Conservation (phyloP, 2,113 vertebrate genomes). For the Pteropus alecto region DNA sequence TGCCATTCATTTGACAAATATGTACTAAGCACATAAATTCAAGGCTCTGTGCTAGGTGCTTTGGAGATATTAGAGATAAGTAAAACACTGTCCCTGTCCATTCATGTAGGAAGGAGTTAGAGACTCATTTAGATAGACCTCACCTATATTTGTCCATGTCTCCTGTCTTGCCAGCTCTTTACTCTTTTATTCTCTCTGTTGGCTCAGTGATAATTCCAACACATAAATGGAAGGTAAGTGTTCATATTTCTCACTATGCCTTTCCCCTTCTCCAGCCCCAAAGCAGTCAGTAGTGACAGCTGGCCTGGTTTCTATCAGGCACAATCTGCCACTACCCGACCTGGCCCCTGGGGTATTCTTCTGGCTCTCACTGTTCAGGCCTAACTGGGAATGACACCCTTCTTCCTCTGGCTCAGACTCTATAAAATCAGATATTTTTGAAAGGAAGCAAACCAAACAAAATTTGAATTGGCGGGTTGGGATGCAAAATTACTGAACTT, state of each 20-base stretch:
- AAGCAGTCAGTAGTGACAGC: not conserved
- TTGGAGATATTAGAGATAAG: not conserved
- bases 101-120: not conserved
- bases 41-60: not conserved
- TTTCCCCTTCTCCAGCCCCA: not conserved
- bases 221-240: not conserved
- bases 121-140: not conserved
- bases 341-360: not conserved
- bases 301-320: not conserved
- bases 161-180: not conserved
- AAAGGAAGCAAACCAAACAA: not conserved
- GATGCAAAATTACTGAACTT: not conserved
- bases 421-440: not conserved
- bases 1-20: not conserved
- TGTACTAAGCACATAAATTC: not conserved
- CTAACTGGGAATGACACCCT: not conserved
- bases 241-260: not conserved
- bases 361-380: not conserved
- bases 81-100: not conserved
- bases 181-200: not conserved
- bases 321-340: not conserved
- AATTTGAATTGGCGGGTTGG: not conserved
- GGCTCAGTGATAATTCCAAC: not conserved
- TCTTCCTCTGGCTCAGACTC: not conserved
- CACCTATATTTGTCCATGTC: not conserved